Evolutionary conservation across 2,888 invertebrate genomes (phyloP), one percentile per base, ranked within the genome.

Genomic region (Brenthis hecate): DNA sequence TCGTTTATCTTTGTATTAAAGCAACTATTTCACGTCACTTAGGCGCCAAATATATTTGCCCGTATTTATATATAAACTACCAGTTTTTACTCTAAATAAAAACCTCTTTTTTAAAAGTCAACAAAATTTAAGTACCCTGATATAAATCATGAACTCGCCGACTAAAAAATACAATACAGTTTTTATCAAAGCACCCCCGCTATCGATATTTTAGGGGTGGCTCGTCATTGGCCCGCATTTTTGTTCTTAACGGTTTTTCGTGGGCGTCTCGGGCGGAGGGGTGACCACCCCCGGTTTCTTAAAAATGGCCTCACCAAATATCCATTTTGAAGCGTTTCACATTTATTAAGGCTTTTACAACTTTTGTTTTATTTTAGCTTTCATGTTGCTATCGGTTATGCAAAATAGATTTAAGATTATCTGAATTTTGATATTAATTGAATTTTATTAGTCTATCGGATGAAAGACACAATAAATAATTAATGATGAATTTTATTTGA

Each of bases 241-340:
- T 91, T 91, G 91, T 91, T 85, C 84, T 87, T 85, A 87, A 88
- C 88, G 89, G 82, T 91, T 91, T 91, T 91, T 91, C 78, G 87
- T 87, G 85, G 91, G 89, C 88, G 91, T 84, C 82, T 80, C 81
- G 69, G 80, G 76, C 77, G 79, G 69, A 56, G 54, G 28, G 50
- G 55, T 50, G 23, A 54, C 55, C 55, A 56, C 66, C 57, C 58
- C 53, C 50, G 47, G 69, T 65, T 69, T 65, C 69, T 69, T 69
- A 65, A 69, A 69, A 69, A 69, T 69, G 69, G 61, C 60, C 48
- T 65, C 55, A 66, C 66, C 58, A 53, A 60, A 66, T 60, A 66
- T 60, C 55, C 61, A 62, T 48, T 66, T 60, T 8, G 60, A 50
- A 61, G 61, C 48, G 56, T 55, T 66, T 66, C 61, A 48, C 61